Base-by-base conservation (phyloP, 2,113 vertebrate species). In the Cottus gobio region DNA sequence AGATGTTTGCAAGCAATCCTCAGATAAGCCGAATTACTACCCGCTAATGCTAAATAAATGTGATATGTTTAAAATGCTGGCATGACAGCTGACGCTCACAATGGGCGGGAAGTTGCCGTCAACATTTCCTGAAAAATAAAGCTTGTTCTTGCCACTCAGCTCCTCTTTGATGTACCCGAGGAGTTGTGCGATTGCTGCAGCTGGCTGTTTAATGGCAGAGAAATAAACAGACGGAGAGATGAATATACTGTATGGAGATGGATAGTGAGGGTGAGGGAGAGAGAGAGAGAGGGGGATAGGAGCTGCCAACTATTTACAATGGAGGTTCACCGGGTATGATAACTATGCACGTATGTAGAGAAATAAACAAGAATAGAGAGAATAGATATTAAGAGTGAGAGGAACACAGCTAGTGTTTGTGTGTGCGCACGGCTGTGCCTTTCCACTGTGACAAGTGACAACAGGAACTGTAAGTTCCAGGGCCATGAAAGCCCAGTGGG, bases 401-500 rank as follows among this genome's bases (percentile, higher is more conserved):
- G 39, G 54, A 63, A 71, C 28, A 36, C 24, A 61, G 63, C 36
- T 64, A 22, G 42, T 63, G 62, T 75, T 11, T 62, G n/a, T 36
- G 31, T 39, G 46, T 57, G 28, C 24, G 67, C 37, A 58, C 7
- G 16, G 46, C 34, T 68, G 54, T 82, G 58, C 70, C 76, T 77
- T 46, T 80, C 62, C 30, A 34, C 69, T 58, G 28, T 67, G 81
- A 76, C 77, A 64, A 83, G 70, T 71, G 52, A 84, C 73, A 83
- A 85, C 69, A 84, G 87, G 88, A 88, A 89, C 65, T 85, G 72
- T 62, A 87, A 86, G 86, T 91, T 92, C 81, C 87, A 82, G 80
- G 76, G 87, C 86, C 73, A 90, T 80, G 60, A 89, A 91, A 89
- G 36, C 89, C 85, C 87, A 28, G 57, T n/a, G 80, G 83, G 88